These are phyloP conservation scores for Sarcophaga bullata DNA, from an alignment of 1,140 invertebrate genomes.

Conservation along the genomic window DNA sequence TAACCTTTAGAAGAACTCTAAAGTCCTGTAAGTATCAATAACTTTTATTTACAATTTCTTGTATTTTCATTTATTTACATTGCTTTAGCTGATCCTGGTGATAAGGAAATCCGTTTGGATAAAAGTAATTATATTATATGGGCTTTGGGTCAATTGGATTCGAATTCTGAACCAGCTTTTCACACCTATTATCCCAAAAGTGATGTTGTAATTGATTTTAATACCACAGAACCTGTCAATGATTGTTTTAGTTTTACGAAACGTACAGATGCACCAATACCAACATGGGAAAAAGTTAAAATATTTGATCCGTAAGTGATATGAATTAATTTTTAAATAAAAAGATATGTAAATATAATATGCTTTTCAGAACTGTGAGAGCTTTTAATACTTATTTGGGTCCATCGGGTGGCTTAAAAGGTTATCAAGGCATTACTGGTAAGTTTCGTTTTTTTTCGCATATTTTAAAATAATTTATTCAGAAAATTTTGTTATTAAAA, in stretches of 20 bases:
- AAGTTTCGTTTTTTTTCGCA: constrained; percentile 55
- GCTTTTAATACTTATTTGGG: constrained; percentile 82
- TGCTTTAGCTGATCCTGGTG: constrained; percentile 76
- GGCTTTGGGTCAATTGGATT: constrained; percentile 85
- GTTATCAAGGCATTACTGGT: constrained; percentile 81
- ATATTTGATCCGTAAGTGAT: constrained; percentile 76
- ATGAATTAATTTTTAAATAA: not conserved
- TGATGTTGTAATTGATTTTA: constrained; percentile 75
- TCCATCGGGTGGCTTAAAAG: constrained; percentile 79
- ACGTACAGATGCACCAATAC: constrained; percentile 63
- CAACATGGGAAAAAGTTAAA: constrained; percentile 79
- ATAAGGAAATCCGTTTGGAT: constrained; percentile 79
- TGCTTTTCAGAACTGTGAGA: constrained; percentile 69
- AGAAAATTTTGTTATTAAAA: not conserved
- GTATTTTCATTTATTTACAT: not conserved
- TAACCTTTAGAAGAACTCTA: too few species aligned
- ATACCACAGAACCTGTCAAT: constrained; percentile 71
- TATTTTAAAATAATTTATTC: too few species aligned
- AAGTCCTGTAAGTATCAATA: constrained; percentile 74
- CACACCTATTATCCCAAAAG: constrained; percentile 83
- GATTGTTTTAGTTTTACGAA: constrained; percentile 79
- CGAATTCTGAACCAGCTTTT: constrained; percentile 82
- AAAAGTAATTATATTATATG: constrained; percentile 79
- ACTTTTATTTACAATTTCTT: constrained; percentile 30
- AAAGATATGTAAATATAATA: not conserved